These are phyloP conservation scores for Lathronympha strigana DNA, from an alignment of 2,888 invertebrate genomes.

Conservation along the genomic window DNA sequence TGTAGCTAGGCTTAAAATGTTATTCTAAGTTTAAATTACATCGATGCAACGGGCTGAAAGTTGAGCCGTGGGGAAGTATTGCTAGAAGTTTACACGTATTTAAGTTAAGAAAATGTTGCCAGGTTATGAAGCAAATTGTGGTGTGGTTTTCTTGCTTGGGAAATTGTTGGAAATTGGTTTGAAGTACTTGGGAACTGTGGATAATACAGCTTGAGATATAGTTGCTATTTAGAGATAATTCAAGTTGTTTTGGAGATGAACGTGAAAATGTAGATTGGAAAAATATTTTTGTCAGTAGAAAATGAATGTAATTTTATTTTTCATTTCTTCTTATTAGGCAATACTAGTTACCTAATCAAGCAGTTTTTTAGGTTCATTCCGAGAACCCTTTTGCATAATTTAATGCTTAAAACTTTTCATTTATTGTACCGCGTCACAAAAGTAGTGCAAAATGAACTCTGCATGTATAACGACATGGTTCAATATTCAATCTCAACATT, in stretches of 20 bases:
- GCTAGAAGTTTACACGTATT: slow-evolving; percentile 32
- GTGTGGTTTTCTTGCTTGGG: slow-evolving; percentile 14
- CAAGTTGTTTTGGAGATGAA: too few species aligned
- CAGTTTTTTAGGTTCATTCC: too few species aligned
- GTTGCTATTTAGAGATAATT: background rate
- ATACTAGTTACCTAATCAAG: too few species aligned
- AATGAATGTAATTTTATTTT: too few species aligned
- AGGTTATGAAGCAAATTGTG: slow-evolving; percentile 25
- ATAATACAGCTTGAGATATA: background rate
- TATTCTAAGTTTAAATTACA: slow-evolving; percentile 41
- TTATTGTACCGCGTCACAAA: too few species aligned
- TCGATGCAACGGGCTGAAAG: slow-evolving; percentile 37
- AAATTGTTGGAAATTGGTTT: slow-evolving; percentile 11
- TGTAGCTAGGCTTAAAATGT: slow-evolving; percentile 37
- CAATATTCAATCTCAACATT: background rate
- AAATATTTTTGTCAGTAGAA: too few species aligned
- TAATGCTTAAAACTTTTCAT: too few species aligned
- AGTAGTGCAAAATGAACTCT: background rate
- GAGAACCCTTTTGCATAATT: too few species aligned
- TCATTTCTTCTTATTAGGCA: too few species aligned
- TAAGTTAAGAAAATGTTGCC: slow-evolving; percentile 35
- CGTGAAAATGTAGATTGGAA: too few species aligned
- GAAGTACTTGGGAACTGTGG: background rate
- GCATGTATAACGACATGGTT: background rate
- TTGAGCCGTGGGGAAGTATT: slow-evolving; percentile 31